phyloP scores from a whole-genome alignment of 1,140 invertebrate species.

The Homarus americanus region DNA sequence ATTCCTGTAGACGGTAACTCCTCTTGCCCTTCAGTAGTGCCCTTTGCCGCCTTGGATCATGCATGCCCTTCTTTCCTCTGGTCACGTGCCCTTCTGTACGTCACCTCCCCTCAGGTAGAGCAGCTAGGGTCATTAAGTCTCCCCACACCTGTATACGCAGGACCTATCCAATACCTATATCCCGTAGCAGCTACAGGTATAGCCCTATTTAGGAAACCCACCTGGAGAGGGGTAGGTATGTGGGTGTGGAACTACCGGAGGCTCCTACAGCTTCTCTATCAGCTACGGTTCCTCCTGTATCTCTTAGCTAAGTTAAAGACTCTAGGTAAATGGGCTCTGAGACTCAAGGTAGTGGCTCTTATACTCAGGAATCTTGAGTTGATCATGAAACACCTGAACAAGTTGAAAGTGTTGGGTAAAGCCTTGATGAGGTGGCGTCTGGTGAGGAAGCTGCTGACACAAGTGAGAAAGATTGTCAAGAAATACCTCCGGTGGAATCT shows the following conservation, averaged over 20 bases:
- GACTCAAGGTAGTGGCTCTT: constrained; percentile 37
- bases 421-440: constrained; percentile 43
- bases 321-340: constrained; percentile 45
- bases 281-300: constrained; percentile 45
- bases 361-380: constrained; percentile 40
- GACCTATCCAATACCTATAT: constrained; percentile 38
- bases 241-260: constrained; percentile 36
- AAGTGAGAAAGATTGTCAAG: constrained; percentile 22
- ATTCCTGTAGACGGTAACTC: not conserved
- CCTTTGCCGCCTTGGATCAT: not conserved
- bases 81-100: not conserved
- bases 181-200: constrained; percentile 16
- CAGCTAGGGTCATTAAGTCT: not conserved
- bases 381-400: constrained; percentile 46
- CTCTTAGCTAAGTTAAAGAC: constrained; percentile 39
- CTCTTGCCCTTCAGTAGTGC: not conserved
- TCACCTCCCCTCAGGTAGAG: not conserved
- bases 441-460: constrained; percentile 34
- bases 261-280: constrained; percentile 42
- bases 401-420: constrained; percentile 4
- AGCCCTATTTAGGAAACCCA: constrained; percentile 30
- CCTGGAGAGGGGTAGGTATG: constrained; percentile 23
- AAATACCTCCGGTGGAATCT: constrained; percentile 25
- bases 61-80: constrained; percentile 26
- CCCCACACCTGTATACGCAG: not conserved